A percentile compares a stretch with the other conserved stretches of the same genome.
phyloP scores from a whole-genome alignment of 2,113 vertebrate species.

The Pseudois nayaur region DNA sequence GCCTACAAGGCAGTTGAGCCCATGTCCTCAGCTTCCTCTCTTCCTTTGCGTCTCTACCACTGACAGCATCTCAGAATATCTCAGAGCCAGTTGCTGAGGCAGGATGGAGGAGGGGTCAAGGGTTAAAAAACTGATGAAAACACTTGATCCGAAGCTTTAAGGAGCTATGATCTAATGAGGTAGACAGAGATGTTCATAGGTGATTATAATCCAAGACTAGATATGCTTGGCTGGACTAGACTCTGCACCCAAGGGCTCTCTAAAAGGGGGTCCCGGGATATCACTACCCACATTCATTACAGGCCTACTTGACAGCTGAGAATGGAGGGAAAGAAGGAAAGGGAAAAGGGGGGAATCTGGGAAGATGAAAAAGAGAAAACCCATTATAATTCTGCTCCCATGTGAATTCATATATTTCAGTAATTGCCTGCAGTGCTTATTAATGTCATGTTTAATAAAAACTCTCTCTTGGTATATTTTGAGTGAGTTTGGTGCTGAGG shows the following conservation, averaged over 20 bases:
- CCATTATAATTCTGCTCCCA: conserved; percentile 40
- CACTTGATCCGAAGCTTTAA: background rate
- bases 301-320: background rate
- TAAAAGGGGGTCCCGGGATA: background rate
- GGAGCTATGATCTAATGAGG: background rate
- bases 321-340: background rate
- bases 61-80: background rate
- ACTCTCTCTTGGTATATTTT: conserved; percentile 40
- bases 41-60: background rate
- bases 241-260: background rate
- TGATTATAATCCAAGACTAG: background rate
- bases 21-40: background rate
- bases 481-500: conserved; percentile 21
- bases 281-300: background rate
- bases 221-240: background rate
- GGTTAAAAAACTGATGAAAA: background rate
- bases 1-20: background rate
- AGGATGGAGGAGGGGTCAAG: background rate
- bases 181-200: background rate
- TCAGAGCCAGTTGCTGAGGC: background rate
- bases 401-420: conserved; percentile 41
- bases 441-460: conserved; percentile 58
- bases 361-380: background rate
- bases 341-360: background rate
- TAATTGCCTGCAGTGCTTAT: conserved; percentile 46